Evolutionary conservation across 1,140 invertebrate genomes (phyloP).

Genomic region (Drosophila pachea): DNA sequence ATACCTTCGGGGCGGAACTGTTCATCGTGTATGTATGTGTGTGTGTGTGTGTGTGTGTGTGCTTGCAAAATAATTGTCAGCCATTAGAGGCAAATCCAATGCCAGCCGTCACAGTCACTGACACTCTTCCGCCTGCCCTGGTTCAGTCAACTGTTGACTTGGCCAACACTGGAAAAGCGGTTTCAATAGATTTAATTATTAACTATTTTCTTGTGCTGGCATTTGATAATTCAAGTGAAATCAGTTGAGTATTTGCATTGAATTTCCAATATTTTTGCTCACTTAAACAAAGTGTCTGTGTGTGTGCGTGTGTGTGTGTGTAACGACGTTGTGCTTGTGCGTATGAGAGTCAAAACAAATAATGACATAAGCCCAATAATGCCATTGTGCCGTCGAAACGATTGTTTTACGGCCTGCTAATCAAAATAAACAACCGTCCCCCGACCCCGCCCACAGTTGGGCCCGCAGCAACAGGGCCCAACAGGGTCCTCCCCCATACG

Average conservation of each 20-base stretch:
- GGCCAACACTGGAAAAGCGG: constrained; percentile 5
- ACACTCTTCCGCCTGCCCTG: too few relatives aligned
- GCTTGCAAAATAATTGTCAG: constrained; percentile 39
- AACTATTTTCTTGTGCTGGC: not conserved
- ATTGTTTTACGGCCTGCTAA: constrained; percentile 73
- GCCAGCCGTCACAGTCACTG: constrained; percentile 62
- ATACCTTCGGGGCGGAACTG: not conserved
- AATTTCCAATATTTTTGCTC: constrained; percentile 55
- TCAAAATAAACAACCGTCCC: constrained; percentile 61
- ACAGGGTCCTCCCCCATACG: not conserved
- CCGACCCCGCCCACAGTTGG: not conserved
- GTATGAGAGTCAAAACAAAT: constrained; percentile 62
- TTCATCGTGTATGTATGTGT: not conserved
- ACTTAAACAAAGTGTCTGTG: constrained; percentile 53
- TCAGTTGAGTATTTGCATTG: constrained; percentile 17
- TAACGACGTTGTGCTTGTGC: constrained; percentile 22
- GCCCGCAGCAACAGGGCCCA: not conserved
- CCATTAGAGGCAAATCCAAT: constrained; percentile 52
- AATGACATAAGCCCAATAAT: constrained; percentile 70
- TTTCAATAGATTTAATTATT: constrained; percentile 22
- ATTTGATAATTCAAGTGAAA: constrained; percentile 40
- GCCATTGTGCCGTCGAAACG: constrained; percentile 64
- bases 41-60: not conserved
- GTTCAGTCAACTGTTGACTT: too few relatives aligned
- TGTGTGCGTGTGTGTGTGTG: constrained; percentile 23